Evolutionary conservation across 2,888 invertebrate species (phyloP).

Genomic region (Mongoloraphidia duomilia): DNA sequence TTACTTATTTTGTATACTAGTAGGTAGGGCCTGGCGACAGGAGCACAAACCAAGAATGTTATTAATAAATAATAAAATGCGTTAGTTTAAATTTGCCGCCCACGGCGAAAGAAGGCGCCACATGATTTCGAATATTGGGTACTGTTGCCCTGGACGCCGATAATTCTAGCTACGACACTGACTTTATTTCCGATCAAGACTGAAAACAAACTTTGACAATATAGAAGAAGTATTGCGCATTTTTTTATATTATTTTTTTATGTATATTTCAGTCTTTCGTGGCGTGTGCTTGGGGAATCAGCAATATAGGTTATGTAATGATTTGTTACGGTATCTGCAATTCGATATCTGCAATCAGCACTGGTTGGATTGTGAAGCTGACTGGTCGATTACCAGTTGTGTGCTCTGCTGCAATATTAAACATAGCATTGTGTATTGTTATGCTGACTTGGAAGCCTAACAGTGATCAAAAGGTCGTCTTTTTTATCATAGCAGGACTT

Average conservation of each 20-base stretch:
- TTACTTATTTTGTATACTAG: no score
- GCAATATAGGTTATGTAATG: conserved; percentile 54
- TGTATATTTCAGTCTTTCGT: conserved; percentile 35
- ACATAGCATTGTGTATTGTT: conserved; percentile 36
- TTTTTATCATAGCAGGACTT: conserved; percentile 41
- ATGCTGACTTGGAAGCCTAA: conserved; percentile 44
- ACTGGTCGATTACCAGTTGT: conserved; percentile 52
- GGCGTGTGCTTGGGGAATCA: conserved; percentile 43
- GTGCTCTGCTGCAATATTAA: conserved; percentile 36
- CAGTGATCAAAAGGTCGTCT: conserved; percentile 30
- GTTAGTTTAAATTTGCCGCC: no score
- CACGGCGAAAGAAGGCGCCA: no score
- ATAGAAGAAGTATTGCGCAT: no score
- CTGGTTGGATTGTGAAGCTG: conserved; percentile 34
- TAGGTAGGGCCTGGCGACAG: no score
- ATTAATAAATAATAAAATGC: no score
- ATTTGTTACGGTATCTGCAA: conserved; percentile 48
- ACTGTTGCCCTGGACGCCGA: no score
- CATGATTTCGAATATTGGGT: no score
- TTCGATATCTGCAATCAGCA: conserved; percentile 40
- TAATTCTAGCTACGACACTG: no score
- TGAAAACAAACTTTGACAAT: no score
- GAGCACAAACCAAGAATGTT: no score
- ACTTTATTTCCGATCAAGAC: no score
- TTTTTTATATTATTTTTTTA: neutral